A percentile compares a stretch with the other conserved stretches of the same genome.
These are phyloP conservation scores for Latrodectus geometricus DNA, from an alignment of 1,140 invertebrate species.

Conservation along the genomic window DNA sequence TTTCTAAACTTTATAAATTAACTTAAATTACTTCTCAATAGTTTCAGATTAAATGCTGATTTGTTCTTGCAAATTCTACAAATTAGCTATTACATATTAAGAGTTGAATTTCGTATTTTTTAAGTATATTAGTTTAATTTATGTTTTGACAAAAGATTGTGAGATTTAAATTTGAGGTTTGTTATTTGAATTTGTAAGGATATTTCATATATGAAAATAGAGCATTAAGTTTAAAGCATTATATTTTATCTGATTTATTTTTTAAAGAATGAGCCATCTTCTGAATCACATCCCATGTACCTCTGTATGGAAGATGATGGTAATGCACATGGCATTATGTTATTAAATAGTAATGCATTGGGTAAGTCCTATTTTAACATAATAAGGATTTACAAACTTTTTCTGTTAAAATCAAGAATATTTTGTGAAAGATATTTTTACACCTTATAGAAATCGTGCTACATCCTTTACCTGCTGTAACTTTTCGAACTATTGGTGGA, in stretches of 20 bases:
- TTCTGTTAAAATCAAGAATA: neutral
- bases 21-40: too few relatives aligned
- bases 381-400: neutral
- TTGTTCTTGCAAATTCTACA: too few relatives aligned
- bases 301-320: slow-evolving; percentile 76
- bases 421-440: neutral
- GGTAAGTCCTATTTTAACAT: slow-evolving; percentile 71
- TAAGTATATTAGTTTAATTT: too few relatives aligned
- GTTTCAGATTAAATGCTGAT: too few relatives aligned
- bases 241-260: neutral
- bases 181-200: too few relatives aligned
- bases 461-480: slow-evolving; percentile 63
- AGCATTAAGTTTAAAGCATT: too few relatives aligned
- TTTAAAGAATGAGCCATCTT: neutral
- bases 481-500: slow-evolving; percentile 63
- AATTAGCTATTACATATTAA: too few relatives aligned
- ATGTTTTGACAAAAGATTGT: too few relatives aligned
- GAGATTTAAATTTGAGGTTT: too few relatives aligned
- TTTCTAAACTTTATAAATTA: too few relatives aligned
- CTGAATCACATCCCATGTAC: slow-evolving; percentile 85
- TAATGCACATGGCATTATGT: slow-evolving; percentile 78
- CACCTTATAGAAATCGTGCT: slow-evolving; percentile 59
- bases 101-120: too few relatives aligned
- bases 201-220: too few relatives aligned
- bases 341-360: slow-evolving; percentile 86